These are phyloP conservation scores for Staurois parvus DNA, from an alignment of 2,797 vertebrate genomes.

Conservation along the genomic window DNA sequence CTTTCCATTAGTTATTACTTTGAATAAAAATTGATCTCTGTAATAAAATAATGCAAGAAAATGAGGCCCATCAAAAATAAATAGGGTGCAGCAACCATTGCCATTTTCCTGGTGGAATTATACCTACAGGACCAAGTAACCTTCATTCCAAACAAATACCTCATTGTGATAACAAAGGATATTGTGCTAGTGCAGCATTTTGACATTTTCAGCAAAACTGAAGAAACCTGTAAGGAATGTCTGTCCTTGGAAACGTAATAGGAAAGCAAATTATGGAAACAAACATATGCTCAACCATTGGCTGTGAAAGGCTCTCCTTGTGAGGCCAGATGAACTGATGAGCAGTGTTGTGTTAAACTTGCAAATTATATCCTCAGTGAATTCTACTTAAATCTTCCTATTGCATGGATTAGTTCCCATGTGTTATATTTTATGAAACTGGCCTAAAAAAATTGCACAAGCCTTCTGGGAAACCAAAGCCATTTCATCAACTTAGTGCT, in stretches of 20 bases:
- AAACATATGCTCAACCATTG: not conserved
- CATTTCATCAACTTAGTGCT: conserved; percentile 51
- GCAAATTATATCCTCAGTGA: conserved; percentile 30
- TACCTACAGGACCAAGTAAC: no score
- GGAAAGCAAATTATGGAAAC: conserved; percentile 5
- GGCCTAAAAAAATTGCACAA: conserved; percentile 48
- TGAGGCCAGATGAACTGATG: conserved; percentile 33
- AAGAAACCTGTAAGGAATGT: not conserved
- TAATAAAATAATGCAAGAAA: no score
- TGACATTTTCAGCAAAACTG: no score
- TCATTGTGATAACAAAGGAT: no score
- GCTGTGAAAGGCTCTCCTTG: conserved; percentile 24
- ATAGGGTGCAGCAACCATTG: no score
- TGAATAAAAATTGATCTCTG: no score
- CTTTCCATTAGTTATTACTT: no score
- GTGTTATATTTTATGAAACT: conserved; percentile 39
- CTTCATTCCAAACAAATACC: no score
- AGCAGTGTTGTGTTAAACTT: conserved; percentile 32
- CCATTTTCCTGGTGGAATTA: no score
- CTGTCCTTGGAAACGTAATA: not conserved
- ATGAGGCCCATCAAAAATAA: no score
- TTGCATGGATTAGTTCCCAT: conserved; percentile 36
- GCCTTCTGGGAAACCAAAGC: conserved; percentile 51
- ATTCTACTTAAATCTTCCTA: conserved; percentile 42
- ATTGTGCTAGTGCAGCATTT: no score